These are phyloP conservation scores for Leptobrachium leishanense DNA, from an alignment of 2,113 vertebrate genomes.

Conservation along the genomic window DNA sequence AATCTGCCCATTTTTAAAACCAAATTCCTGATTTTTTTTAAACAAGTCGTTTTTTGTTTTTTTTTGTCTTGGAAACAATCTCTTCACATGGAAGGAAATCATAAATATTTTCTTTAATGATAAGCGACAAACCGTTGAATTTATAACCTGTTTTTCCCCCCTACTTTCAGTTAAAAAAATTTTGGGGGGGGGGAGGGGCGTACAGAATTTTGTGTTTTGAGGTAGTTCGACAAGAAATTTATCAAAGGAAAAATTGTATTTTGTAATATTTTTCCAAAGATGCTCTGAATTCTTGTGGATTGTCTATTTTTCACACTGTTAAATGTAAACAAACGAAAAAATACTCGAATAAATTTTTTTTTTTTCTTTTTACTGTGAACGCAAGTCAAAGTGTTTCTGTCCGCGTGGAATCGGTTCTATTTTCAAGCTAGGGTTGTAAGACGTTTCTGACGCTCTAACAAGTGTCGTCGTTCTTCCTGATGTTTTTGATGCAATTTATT, in stretches of 20 bases:
- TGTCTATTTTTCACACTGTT: conserved; percentile 54
- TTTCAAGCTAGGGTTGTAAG: too few relatives aligned
- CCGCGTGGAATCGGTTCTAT: too few relatives aligned
- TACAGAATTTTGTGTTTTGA: conserved; percentile 49
- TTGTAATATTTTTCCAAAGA: conserved; percentile 70
- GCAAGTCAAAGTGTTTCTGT: not conserved
- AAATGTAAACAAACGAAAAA: conserved; percentile 48
- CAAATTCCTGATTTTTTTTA: too few relatives aligned
- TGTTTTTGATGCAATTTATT: too few relatives aligned
- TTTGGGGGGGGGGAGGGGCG: too few relatives aligned
- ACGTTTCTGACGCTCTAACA: too few relatives aligned
- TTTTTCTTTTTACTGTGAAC: conserved; percentile 35
- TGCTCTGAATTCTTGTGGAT: conserved; percentile 63
- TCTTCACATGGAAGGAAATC: not conserved
- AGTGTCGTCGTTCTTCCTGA: too few relatives aligned
- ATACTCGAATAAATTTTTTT: conserved; percentile 23
- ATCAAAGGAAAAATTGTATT: conserved; percentile 70
- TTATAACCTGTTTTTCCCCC: not conserved
- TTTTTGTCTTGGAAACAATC: too few relatives aligned
- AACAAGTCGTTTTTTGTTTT: too few relatives aligned
- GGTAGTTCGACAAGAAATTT: conserved; percentile 60
- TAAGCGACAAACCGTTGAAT: not conserved
- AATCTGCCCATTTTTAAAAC: too few relatives aligned
- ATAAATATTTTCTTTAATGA: too few relatives aligned
- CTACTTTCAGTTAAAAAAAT: conserved; percentile 10